These are phyloP conservation scores for Gavia stellata DNA, from an alignment of 2,113 vertebrate species.

Conservation along the genomic window DNA sequence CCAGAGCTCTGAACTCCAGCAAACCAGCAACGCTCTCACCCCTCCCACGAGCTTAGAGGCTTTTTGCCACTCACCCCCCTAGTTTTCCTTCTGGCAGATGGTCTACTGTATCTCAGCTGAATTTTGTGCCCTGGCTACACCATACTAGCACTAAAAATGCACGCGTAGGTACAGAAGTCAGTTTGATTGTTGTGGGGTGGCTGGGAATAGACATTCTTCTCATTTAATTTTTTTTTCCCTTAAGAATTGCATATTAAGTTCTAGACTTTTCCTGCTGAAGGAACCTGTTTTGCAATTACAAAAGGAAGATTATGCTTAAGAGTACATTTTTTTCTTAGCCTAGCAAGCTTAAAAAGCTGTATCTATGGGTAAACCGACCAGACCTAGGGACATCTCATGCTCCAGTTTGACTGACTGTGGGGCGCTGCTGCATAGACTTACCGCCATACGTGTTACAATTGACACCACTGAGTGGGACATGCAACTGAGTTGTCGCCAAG, in stretches of 20 bases:
- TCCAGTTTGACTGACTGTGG: not conserved
- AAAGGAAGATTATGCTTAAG: not conserved
- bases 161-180: not conserved
- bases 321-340: not conserved
- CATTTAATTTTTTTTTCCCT: not conserved
- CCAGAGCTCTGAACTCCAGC: not conserved
- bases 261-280: not conserved
- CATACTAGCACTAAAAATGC: not conserved
- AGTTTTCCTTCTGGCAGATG: constrained; percentile 29
- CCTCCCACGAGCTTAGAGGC: not conserved
- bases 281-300: not conserved
- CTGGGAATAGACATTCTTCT: not conserved
- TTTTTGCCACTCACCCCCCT: not conserved
- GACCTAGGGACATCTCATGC: not conserved
- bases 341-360: not conserved
- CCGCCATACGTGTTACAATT: not conserved
- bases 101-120: not conserved
- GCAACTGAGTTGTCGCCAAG: not conserved
- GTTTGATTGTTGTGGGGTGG: not conserved
- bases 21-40: not conserved
- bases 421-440: not conserved
- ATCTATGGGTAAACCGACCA: not conserved
- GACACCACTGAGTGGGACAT: no score
- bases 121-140: not conserved
- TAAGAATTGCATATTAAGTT: not conserved